Percentiles rank a stretch among this genome's conserved stretches.
These are phyloP conservation scores for Neogale vison DNA, from an alignment of 2,113 vertebrate species.

Conservation along the genomic window DNA sequence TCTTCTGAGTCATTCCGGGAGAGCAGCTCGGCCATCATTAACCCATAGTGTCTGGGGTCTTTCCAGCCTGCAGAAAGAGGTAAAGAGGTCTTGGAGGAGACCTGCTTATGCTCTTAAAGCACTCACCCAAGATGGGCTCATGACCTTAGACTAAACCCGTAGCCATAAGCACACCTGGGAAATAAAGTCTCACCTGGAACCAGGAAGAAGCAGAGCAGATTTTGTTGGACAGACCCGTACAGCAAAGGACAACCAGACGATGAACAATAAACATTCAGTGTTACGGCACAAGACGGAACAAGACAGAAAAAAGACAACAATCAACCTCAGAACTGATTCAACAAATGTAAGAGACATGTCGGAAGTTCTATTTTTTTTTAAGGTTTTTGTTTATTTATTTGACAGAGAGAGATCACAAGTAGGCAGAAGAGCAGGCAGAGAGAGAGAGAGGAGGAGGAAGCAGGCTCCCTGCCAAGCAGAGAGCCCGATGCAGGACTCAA, in stretches of 20 bases:
- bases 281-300: background rate
- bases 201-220: background rate
- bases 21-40: background rate
- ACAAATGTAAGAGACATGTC: background rate
- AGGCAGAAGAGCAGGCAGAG: too few relatives aligned
- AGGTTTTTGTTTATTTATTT: background rate
- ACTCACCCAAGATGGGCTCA: background rate
- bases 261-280: background rate
- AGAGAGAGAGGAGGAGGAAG: too few relatives aligned
- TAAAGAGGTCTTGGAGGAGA: background rate
- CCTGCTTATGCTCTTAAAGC: background rate
- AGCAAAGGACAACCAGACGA: background rate
- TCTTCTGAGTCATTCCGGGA: background rate
- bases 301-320: background rate
- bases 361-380: background rate
- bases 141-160: background rate
- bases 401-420: too few relatives aligned
- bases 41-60: rapidly evolving
- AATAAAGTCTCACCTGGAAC: background rate
- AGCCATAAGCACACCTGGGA: background rate
- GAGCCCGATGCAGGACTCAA: too few relatives aligned
- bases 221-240: background rate
- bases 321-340: background rate
- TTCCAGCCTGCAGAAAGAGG: background rate
- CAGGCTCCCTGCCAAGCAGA: too few relatives aligned